A percentile compares a stretch with the other conserved stretches of the same genome.
Conservation (phyloP, 2,797 vertebrate species). For the Sparus aurata region DNA sequence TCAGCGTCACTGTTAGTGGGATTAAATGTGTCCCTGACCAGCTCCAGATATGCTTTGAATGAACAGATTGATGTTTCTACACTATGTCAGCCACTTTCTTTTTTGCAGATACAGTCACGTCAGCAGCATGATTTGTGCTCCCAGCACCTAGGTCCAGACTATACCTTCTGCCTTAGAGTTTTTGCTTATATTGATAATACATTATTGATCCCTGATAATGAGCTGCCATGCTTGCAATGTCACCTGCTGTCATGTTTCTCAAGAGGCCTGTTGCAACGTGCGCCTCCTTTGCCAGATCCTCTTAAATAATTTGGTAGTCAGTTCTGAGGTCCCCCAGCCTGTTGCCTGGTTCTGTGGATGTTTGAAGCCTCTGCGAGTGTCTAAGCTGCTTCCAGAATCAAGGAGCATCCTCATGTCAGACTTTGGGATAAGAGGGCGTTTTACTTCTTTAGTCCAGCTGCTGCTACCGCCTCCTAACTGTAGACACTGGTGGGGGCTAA, state of each 20-base stretch:
- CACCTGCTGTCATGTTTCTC: slow-evolving; percentile 11
- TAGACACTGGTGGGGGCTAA: slow-evolving; percentile 6
- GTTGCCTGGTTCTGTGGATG: slow-evolving; percentile 29
- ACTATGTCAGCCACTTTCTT: background rate
- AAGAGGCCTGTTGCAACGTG: background rate
- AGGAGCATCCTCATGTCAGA: slow-evolving; percentile 22
- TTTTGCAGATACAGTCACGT: background rate
- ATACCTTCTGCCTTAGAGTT: background rate
- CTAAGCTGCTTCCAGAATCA: slow-evolving; percentile 30
- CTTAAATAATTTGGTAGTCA: slow-evolving; percentile 49
- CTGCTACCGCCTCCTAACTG: slow-evolving; percentile 13
- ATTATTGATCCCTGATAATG: slow-evolving; percentile 26
- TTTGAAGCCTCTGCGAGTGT: slow-evolving; percentile 35
- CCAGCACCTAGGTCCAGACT: background rate
- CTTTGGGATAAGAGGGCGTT: slow-evolving; percentile 11
- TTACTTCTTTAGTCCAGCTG: slow-evolving; percentile 27
- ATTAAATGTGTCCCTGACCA: background rate
- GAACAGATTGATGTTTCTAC: background rate
- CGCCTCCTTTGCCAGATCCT: slow-evolving; percentile 8
- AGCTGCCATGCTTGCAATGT: slow-evolving; percentile 5
- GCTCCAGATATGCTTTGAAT: background rate
- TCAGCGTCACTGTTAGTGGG: background rate
- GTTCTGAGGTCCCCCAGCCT: slow-evolving; percentile 30
- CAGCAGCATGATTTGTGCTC: background rate
- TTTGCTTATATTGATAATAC: slow-evolving; percentile 10